Conservation (phyloP, 2,888 invertebrate genomes). For the Dichetophora obliterata region DNA sequence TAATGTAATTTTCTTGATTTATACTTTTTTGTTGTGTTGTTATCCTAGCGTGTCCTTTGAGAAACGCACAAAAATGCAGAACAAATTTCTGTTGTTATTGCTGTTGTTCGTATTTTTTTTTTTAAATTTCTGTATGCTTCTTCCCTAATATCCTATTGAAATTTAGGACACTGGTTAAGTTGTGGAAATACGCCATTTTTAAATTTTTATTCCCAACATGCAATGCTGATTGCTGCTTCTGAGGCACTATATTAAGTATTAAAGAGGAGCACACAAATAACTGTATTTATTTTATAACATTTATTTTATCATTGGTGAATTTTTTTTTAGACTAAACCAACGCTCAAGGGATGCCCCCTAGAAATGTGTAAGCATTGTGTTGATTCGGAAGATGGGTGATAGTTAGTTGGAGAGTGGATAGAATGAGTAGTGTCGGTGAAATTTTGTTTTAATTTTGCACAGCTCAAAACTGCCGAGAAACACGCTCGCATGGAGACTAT, state of each 20-base stretch:
- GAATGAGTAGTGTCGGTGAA: too few relatives aligned
- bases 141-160: constrained; percentile 21
- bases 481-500: too few relatives aligned
- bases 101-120: neutral
- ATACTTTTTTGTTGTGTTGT: constrained; percentile 31
- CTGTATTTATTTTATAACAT: too few relatives aligned
- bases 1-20: constrained; percentile 49
- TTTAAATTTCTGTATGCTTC: neutral
- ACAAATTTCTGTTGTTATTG: neutral
- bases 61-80: constrained; percentile 31
- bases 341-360: too few relatives aligned
- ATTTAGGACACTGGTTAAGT: constrained; percentile 40
- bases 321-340: too few relatives aligned
- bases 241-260: neutral
- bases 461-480: too few relatives aligned
- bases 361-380: too few relatives aligned
- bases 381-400: too few relatives aligned
- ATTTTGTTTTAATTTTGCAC: too few relatives aligned
- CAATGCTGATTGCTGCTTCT: neutral
- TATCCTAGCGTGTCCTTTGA: constrained; percentile 4
- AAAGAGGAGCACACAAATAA: neutral
- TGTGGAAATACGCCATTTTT: constrained; percentile 21
- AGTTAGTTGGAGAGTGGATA: too few relatives aligned
- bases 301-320: too few relatives aligned
- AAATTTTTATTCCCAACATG: neutral